Conservation (phyloP, 92 coral and sea anemone species). For the Umimayanthus chanpuru region DNA sequence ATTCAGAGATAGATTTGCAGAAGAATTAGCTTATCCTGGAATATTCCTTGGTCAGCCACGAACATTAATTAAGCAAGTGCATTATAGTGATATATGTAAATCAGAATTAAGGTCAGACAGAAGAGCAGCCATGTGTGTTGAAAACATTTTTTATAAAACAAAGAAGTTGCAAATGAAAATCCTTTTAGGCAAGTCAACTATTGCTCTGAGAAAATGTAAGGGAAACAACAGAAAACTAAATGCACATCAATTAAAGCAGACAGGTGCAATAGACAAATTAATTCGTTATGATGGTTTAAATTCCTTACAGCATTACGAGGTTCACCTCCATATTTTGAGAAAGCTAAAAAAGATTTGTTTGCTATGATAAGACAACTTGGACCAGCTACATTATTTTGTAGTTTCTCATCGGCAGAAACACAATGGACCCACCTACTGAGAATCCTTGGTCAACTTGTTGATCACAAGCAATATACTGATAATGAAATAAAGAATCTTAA, state of each 20-base stretch:
- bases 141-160: conserved; percentile 56
- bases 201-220: conserved; percentile 55
- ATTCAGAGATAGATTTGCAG: conserved; percentile 66
- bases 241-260: conserved; percentile 64
- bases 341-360: conserved; percentile 56
- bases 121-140: conserved; percentile 61
- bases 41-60: no score
- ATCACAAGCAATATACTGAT: conserved; percentile 65
- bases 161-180: conserved; percentile 76
- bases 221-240: conserved; percentile 46
- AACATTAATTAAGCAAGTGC: no score
- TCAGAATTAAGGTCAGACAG: no score
- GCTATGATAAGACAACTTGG: conserved; percentile 52
- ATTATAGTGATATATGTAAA: no score
- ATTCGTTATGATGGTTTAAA: conserved; percentile 45
- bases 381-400: conserved; percentile 66
- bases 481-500: conserved; percentile 56
- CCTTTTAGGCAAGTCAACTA: conserved; percentile 55
- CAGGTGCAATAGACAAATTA: conserved; percentile 55
- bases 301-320: conserved; percentile 73
- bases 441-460: conserved; percentile 70
- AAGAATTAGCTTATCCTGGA: conserved; percentile 53
- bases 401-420: conserved; percentile 37
- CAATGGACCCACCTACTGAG: conserved; percentile 53
- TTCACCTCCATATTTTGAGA: conserved; percentile 62